Evolutionary conservation across 1,140 invertebrate genomes (phyloP).

Genomic region (Ostrea edulis): DNA sequence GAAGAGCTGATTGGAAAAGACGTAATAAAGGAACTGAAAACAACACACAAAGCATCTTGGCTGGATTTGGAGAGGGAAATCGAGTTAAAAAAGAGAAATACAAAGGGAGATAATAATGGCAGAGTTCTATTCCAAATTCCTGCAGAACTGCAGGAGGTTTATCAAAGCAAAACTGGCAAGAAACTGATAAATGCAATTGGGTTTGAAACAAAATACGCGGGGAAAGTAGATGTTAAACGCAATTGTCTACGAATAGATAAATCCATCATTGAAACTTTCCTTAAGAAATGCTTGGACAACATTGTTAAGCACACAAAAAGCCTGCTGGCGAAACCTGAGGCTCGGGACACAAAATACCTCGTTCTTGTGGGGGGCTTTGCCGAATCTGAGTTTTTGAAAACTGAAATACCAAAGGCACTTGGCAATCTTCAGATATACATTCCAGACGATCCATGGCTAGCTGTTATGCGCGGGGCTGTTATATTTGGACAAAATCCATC

Average conservation of each 20-base stretch:
- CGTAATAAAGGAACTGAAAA: constrained; percentile 65
- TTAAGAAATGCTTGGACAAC: neutral
- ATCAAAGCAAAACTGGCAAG: neutral
- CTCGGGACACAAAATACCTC: neutral
- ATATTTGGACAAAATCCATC: constrained; percentile 30
- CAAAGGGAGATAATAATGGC: neutral
- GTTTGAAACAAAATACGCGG: constrained; percentile 29
- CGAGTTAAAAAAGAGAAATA: constrained; percentile 42
- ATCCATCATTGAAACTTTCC: constrained; percentile 18
- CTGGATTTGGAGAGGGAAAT: constrained; percentile 55
- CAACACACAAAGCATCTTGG: constrained; percentile 57
- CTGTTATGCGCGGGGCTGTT: constrained; percentile 12
- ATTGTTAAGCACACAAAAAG: constrained; percentile 16
- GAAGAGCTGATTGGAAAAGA: constrained; percentile 45
- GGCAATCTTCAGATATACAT: neutral
- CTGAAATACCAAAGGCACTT: neutral
- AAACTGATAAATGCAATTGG: neutral
- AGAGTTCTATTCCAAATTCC: constrained; percentile 29
- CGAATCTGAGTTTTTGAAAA: constrained; percentile 44
- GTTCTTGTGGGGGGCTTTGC: constrained; percentile 51
- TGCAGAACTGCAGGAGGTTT: neutral
- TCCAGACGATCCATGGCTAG: constrained; percentile 23
- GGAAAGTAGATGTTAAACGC: constrained; percentile 8
- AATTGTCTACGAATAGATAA: constrained; percentile 9
- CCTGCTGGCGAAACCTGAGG: neutral